Base-by-base conservation (phyloP, 2,888 invertebrate genomes). In the Phaedon cochleariae region DNA sequence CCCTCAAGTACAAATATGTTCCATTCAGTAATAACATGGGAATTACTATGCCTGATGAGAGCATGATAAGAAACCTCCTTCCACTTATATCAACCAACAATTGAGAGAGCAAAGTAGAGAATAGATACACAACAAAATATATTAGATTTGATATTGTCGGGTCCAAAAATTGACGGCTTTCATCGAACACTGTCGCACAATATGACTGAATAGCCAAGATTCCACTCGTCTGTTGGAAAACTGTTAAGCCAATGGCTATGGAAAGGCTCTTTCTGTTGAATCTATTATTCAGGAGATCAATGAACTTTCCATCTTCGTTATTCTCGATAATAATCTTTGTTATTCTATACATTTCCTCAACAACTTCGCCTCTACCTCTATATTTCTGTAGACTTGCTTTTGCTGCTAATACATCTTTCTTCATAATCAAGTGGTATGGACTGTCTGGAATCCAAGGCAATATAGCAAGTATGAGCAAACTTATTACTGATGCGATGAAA, bases 361-460 rank as follows among this genome's bases (percentile, higher is more conserved):
- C 18, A 6, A 70, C 64, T n/a, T 66, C 67, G 15, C 61, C 57
- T 34, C 41, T 73, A 15, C 90, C 90, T 74, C 91, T 82, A 68
- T 90, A 86, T 83, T 88, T 89, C 18, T 85, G 81, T 62, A 92
- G 76, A 0, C 90, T 86, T 21, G 85, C 83, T 68, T 87, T 84
- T 0, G 92, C 92, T 74, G 88, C 89, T 37, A 83, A 80, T 37
- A 80, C 80, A 73, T 87, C 86, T 3, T 86, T 86, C 74, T 87
- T 87, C 7, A 86, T 85, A 76, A 87, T 82, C 29, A 90, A 81
- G 78, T 87, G 89, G 2, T 88, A 85, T 0, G 93, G 92, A 0
- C 91, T 90, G 80, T 93, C 93, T 0, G 92, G 92, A 64, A 92
- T 85, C 67, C 89, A 87, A 15, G 87, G 85, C 77, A 89, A 10